Base-by-base conservation (phyloP, 2,797 vertebrate genomes). In the Lepilemur ruficaudatus region DNA sequence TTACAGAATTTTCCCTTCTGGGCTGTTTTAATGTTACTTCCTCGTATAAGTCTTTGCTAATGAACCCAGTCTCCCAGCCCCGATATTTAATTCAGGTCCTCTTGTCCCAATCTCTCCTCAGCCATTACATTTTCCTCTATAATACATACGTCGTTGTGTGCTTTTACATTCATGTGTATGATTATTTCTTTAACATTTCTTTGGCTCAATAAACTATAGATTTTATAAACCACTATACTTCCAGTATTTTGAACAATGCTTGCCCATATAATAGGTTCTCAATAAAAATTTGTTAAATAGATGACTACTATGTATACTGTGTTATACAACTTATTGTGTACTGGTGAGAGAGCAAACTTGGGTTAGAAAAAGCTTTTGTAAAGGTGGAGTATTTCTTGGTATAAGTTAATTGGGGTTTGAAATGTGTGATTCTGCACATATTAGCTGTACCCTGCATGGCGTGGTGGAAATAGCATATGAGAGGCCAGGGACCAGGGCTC, bases 221-320 rank as follows among this genome's bases (percentile, higher is more conserved):
- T 23, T 89, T 70, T 43, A 50, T 48, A 93, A 95, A 70, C 1
- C 20, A 82, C 23, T n/a, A 43, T 43, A 14, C 17, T 32, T 9
- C 65, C 14, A 38, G 12, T 65, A n/a, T 59, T 83, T 84, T 93
- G n/a, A 72, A 69, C 8, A 41, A 55, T 46, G 7, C 12, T 72
- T 86, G 10, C 32, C 11, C 52, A 91, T 38, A 38, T 17, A 55
- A 92, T 14, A 52, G 15, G 3, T 48, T 43, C 10, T 50, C 82
- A 88, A 83, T 35, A 79, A 84, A 95, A 84, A 57, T 78, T 2
- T 38, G 0, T 30, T 61, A 15, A 90, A 28, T 95, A n/a, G 82
- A 80, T 48, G 38, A 4, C 28, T 82, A 30, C 22, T 15, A 18
- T 46, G n/a, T 32, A 32, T 32, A 57, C 14, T 72, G 15, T 41